Conservation (phyloP, 2,113 vertebrate genomes). For the Diglossa brunneiventris region DNA sequence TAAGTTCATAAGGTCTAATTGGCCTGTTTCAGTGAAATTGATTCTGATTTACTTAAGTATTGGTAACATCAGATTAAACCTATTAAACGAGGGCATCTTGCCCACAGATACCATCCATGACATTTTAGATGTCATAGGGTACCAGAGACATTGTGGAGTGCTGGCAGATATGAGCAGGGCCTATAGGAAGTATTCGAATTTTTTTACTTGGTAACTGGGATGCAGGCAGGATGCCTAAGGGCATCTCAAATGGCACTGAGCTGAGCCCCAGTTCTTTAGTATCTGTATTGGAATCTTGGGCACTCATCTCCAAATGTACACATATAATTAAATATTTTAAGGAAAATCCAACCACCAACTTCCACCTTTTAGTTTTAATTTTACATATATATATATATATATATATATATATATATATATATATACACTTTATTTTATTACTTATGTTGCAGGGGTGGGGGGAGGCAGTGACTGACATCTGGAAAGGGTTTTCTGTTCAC, state of each 20-base stretch:
- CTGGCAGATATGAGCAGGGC: background rate
- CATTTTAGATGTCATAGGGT: background rate
- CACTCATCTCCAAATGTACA: background rate
- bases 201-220: background rate
- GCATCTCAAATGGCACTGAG: background rate
- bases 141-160: background rate
- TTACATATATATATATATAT: too few relatives aligned
- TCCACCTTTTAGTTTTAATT: too few relatives aligned
- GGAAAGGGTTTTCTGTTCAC: background rate
- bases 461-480: background rate
- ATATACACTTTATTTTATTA: background rate
- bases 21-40: background rate
- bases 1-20: background rate
- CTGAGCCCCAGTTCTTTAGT: background rate
- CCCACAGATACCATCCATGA: background rate
- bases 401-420: too few relatives aligned
- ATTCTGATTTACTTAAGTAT: background rate
- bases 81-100: background rate
- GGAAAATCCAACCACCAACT: background rate
- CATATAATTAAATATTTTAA: background rate
- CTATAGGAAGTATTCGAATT: background rate
- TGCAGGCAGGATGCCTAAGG: background rate
- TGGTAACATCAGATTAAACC: background rate
- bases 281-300: background rate
- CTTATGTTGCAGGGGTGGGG: rapidly evolving